Evolutionary conservation across 2,113 vertebrate genomes (phyloP).

Genomic region (Tautogolabrus adspersus): DNA sequence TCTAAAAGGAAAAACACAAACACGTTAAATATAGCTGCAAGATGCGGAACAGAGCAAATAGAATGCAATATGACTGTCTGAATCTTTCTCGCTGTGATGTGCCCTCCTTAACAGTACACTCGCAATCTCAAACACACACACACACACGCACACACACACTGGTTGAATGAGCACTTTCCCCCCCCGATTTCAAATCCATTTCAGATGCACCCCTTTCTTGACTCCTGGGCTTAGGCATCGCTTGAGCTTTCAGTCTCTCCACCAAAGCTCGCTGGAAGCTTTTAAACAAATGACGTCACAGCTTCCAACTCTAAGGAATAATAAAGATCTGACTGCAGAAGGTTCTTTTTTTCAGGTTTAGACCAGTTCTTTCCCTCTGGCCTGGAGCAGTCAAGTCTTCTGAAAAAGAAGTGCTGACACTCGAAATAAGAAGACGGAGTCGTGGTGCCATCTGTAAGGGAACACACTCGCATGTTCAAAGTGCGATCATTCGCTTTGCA

Average conservation of each 20-base stretch:
- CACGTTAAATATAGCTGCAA: constrained; percentile 74
- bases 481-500: constrained; percentile 58
- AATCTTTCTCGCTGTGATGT: constrained; percentile 61
- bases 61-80: constrained; percentile 62
- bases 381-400: constrained; percentile 1
- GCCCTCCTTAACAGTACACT: constrained; percentile 53
- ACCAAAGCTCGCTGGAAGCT: constrained; percentile 60
- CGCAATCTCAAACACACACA: constrained; percentile 29
- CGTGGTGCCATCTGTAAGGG: constrained; percentile 16
- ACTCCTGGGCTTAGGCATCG: constrained; percentile 46
- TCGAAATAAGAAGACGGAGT: constrained; percentile 11
- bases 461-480: constrained; percentile 47
- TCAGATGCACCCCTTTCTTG: constrained; percentile 50
- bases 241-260: constrained; percentile 58
- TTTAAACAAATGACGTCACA: constrained; percentile 66
- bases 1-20: constrained; percentile 71
- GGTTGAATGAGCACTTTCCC: constrained; percentile 74
- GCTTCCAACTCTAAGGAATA: constrained; percentile 36
- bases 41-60: constrained; percentile 56
- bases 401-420: constrained; percentile 33
- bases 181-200: constrained; percentile 70
- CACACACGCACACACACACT: constrained; percentile 46
- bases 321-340: constrained; percentile 24
- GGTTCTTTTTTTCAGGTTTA: constrained; percentile 6
- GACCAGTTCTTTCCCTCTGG: constrained; percentile 10